Percentiles rank a stretch among this genome's conserved stretches.
phyloP scores from a whole-genome alignment of 2,113 vertebrate genomes.

The Suricata suricatta region DNA sequence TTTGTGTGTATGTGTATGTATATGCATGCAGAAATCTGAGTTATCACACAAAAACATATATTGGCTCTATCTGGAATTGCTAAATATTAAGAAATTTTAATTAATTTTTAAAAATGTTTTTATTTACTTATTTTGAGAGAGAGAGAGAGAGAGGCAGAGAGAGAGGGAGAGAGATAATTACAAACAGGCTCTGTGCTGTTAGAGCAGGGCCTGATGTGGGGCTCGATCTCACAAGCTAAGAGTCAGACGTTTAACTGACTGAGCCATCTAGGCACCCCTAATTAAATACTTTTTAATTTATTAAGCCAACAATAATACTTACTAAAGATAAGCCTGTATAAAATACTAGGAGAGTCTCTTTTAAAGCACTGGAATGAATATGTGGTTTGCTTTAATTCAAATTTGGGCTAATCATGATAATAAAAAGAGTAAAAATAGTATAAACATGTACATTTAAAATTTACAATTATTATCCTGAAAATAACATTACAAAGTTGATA shows the following conservation, averaged over 20 bases:
- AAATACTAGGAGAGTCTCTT: background rate
- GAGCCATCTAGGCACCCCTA: background rate
- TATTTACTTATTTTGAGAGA: no score
- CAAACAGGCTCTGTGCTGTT: no score
- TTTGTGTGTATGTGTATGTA: background rate
- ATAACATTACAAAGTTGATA: background rate
- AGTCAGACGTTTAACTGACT: no score
- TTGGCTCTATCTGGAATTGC: background rate
- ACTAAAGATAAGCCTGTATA: background rate
- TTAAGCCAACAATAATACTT: background rate
- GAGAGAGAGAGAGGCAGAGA: no score
- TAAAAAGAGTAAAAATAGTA: background rate
- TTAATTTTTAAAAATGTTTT: background rate
- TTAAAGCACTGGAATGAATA: background rate
- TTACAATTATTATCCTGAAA: background rate
- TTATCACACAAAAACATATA: background rate
- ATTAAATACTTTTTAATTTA: background rate
- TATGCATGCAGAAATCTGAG: background rate
- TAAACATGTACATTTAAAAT: background rate
- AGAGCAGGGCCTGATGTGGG: no score
- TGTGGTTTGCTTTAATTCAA: background rate
- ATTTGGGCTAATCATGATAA: background rate
- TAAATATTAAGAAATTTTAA: background rate
- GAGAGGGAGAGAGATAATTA: no score
- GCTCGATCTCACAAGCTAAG: no score